Conservation (phyloP, 2,113 vertebrate species). For the Callaeas wilsoni region DNA sequence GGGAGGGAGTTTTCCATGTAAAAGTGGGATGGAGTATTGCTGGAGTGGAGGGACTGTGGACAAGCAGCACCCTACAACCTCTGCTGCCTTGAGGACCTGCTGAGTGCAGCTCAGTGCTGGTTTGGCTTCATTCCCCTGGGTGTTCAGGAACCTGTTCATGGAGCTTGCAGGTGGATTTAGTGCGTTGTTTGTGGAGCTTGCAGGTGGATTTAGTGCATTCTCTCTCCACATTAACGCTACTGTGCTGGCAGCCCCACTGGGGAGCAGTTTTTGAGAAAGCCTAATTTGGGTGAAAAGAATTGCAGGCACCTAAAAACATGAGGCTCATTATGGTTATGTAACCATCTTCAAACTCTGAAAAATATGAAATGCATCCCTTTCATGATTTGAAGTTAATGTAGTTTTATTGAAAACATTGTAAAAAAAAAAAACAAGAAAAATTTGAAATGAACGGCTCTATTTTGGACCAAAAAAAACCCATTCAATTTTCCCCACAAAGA, state of each 20-base stretch:
- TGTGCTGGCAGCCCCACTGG: neutral
- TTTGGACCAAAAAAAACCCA: neutral
- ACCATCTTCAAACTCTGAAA: neutral
- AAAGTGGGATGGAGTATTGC: neutral
- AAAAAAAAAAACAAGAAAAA: neutral
- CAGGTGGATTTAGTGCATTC: neutral
- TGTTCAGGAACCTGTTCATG: neutral
- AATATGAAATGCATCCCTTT: neutral
- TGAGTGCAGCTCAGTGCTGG: neutral
- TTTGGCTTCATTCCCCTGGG: neutral
- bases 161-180: neutral
- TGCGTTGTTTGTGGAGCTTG: neutral
- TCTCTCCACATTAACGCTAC: neutral
- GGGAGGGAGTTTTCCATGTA: neutral
- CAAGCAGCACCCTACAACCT: fast-evolving
- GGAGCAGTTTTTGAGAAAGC: neutral
- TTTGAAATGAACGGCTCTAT: neutral
- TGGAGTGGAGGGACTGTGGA: neutral
- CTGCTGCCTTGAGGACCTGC: neutral
- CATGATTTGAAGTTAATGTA: neutral
- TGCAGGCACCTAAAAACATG: neutral
- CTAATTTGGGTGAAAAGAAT: constrained; percentile 16
- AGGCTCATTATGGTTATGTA: neutral
- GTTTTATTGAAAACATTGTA: neutral
- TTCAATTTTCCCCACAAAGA: neutral